phyloP scores from a whole-genome alignment of 2,888 invertebrate species.

The Melipona bicolor region DNA sequence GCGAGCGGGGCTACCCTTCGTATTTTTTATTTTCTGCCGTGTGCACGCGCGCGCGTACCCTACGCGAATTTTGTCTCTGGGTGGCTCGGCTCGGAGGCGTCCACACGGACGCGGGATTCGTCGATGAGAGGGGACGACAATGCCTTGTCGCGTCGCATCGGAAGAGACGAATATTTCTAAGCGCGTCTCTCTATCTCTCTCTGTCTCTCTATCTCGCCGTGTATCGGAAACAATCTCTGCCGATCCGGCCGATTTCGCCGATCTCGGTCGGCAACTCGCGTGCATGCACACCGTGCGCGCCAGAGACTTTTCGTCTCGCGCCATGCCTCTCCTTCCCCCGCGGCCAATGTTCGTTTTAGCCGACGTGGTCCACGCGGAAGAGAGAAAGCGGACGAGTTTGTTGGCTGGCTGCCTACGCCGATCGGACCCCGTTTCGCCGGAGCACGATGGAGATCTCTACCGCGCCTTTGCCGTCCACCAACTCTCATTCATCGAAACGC shows the following conservation, averaged over 20 bases:
- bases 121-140: constrained; percentile 44
- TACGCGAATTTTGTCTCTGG: constrained; percentile 23
- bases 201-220: neutral
- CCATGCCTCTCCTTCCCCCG: too few relatives aligned
- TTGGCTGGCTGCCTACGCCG: constrained; percentile 43
- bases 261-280: constrained; percentile 35
- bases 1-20: neutral
- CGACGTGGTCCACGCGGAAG: constrained; percentile 11
- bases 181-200: constrained; percentile 26
- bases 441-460: too few relatives aligned
- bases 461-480: too few relatives aligned
- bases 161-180: constrained; percentile 57
- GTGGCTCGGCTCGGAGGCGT: constrained; percentile 15
- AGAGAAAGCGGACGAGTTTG: constrained; percentile 46
- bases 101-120: constrained; percentile 9
- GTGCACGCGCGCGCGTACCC: constrained; percentile 17
- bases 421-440: constrained; percentile 30
- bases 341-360: neutral
- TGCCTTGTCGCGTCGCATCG: constrained; percentile 37
- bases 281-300: neutral
- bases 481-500: too few relatives aligned
- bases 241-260: constrained; percentile 33
- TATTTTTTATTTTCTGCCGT: constrained; percentile 22
- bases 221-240: constrained; percentile 29
- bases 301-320: neutral